Base-by-base conservation (phyloP, 1,140 invertebrate genomes). In the Drosophila bipectinata region DNA sequence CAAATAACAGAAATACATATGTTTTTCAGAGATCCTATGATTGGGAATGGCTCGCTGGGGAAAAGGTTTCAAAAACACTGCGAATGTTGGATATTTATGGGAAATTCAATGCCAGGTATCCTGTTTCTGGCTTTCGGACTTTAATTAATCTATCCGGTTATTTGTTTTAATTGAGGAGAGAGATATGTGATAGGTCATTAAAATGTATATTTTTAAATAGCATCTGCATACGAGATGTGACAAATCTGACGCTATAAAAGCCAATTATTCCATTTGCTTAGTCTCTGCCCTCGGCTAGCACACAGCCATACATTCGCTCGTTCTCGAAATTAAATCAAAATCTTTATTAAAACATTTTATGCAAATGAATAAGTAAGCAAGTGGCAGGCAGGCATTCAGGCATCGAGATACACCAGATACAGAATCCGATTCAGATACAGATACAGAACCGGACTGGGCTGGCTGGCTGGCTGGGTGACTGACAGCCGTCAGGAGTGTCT, bases 341-440 rank as follows among this genome's bases (percentile, higher is more conserved):
- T 84, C 81, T 67, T 85, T 84, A 77, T 73, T 76, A 85, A 85
- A 80, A 80, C 77, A 84, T 85, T 79, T 84, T 79, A 84, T 85
- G 81, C 77, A 84, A 84, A 84, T 84, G 77, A 84, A 84, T 77
- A 84, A 84, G 77, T 85, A 85, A 80, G 81, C 72, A 72, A 82
- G 79, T 75, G 79, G 52, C 34, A 8, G 24, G 34, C 41, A 24
- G 14, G 24, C 24, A 32, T 47, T 18, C 24, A 26, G 9, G 12
- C 39, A 21, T 21, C 18, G 9, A 10, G 18, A 21, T 47, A 47
- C 18, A 47, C 7, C 18, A 47, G 15, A 21, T 47, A 47, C 18
- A 21, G 7, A 47, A 9, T 44, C 41, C 2, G 41, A 47, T 47
- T 47, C 44, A 21, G 44, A 24, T 24, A 34, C 53, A 28, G 37